A percentile compares a stretch with the other conserved stretches of the same genome.
These are phyloP conservation scores for Alcedo atthis DNA, from an alignment of 2,797 vertebrate species.

Conservation along the genomic window DNA sequence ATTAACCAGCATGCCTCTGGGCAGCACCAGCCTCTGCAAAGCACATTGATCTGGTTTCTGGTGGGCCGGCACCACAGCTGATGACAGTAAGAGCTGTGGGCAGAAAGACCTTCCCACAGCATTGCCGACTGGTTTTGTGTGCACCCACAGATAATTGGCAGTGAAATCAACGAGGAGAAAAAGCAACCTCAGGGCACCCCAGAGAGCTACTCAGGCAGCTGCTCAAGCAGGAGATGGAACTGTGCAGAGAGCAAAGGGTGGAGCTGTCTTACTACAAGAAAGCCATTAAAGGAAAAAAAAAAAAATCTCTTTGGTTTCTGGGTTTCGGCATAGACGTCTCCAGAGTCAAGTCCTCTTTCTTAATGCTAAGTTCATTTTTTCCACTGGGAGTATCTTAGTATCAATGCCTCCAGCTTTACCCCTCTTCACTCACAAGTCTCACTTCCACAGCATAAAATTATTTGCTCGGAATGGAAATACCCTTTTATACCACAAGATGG, in stretches of 20 bases:
- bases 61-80: fast-evolving
- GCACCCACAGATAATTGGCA: fast-evolving
- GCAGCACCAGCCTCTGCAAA: background rate
- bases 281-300: background rate
- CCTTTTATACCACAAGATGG: background rate
- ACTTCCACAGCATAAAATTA: fast-evolving
- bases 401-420: no score
- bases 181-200: fast-evolving
- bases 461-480: background rate
- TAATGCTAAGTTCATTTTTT: background rate
- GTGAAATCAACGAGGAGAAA: background rate
- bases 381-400: fast-evolving
- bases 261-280: background rate
- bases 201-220: fast-evolving
- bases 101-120: background rate
- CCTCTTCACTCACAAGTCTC: fast-evolving
- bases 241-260: no score
- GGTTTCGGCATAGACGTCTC: background rate
- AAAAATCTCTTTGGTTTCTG: background rate
- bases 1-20: fast-evolving
- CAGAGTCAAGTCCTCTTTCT: background rate
- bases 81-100: background rate
- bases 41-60: background rate
- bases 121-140: background rate
- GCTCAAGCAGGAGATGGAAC: background rate